These are phyloP conservation scores for Nibea albiflora DNA, from an alignment of 2,113 vertebrate species.

Conservation along the genomic window DNA sequence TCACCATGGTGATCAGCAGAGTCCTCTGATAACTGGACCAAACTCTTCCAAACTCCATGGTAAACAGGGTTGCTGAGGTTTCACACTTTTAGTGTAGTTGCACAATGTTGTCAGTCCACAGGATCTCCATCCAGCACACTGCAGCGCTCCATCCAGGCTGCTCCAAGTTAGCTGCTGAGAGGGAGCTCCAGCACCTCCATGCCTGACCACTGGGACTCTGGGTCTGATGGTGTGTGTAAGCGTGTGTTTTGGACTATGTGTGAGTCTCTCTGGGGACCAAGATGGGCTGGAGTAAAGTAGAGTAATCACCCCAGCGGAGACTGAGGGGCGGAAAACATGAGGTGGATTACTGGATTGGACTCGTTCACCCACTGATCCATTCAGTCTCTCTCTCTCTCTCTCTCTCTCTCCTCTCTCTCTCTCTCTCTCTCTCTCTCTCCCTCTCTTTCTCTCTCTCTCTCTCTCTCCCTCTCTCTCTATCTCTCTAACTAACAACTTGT, in stretches of 20 bases:
- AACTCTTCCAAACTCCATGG: constrained; percentile 79
- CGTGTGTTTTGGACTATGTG: constrained; percentile 37
- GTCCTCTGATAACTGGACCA: constrained; percentile 71
- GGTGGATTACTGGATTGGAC: constrained; percentile 55
- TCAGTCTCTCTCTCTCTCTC: too few species aligned
- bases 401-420: too few species aligned
- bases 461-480: too few species aligned
- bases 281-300: constrained; percentile 62
- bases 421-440: too few species aligned
- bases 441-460: too few species aligned
- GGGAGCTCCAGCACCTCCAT: constrained; percentile 34
- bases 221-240: constrained; percentile 26
- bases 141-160: constrained; percentile 30
- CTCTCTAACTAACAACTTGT: too few species aligned
- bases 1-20: constrained; percentile 77
- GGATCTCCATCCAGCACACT: constrained; percentile 52
- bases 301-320: constrained; percentile 75
- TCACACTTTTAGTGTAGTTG: constrained; percentile 28
- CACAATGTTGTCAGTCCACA: constrained; percentile 17
- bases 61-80: not conserved
- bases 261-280: constrained; percentile 60
- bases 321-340: constrained; percentile 70
- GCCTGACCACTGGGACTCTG: constrained; percentile 48
- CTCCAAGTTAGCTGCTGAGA: constrained; percentile 35
- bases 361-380: not conserved